Evolutionary conservation across 1,140 invertebrate genomes (phyloP).

Genomic region (Lineus longissimus): DNA sequence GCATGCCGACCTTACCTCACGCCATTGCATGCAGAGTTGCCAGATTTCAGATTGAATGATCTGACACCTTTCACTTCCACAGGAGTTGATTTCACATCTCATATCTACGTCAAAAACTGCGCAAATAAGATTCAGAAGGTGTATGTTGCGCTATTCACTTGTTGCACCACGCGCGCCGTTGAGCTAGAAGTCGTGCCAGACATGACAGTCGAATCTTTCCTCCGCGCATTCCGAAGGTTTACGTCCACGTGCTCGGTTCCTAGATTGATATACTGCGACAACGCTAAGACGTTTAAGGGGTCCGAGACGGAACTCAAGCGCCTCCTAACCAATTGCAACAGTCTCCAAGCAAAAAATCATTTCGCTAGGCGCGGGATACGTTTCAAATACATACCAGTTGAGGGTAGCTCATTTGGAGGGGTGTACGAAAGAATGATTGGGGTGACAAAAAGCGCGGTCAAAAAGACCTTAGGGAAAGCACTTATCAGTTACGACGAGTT

Average conservation of each 20-base stretch:
- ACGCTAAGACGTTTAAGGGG: not conserved
- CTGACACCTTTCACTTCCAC: not conserved
- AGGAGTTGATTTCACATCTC: not conserved
- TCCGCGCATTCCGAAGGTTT: not conserved
- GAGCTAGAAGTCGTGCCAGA: not conserved
- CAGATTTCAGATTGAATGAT: not conserved
- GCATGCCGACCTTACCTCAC: not conserved
- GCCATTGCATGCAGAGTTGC: not conserved
- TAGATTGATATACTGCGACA: not conserved
- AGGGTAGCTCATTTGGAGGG: not conserved
- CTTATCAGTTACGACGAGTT: not conserved
- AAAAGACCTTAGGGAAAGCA: not conserved
- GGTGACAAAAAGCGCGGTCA: not conserved
- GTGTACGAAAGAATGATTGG: not conserved
- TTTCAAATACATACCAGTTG: not conserved
- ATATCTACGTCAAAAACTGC: constrained; percentile 4
- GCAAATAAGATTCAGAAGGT: not conserved
- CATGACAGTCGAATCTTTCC: not conserved
- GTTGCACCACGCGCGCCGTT: not conserved
- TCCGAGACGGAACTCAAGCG: not conserved
- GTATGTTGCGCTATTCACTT: not conserved
- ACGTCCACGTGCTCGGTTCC: not conserved
- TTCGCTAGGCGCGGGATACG: not conserved
- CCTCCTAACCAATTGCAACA: not conserved
- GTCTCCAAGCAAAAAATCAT: not conserved